These are phyloP conservation scores for Notoglanidium macrostoma DNA, from an alignment of 2,797 vertebrate species.

Conservation along the genomic window DNA sequence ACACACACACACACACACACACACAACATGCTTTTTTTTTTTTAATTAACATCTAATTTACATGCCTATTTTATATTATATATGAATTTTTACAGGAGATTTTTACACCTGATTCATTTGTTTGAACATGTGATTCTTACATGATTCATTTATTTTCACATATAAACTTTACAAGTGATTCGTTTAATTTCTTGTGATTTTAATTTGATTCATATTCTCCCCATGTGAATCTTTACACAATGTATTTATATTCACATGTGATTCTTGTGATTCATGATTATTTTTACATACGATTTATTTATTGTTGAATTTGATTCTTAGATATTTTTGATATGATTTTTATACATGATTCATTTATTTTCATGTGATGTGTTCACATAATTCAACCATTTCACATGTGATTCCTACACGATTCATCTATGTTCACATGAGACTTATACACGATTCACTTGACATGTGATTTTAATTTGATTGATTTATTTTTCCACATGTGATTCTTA, in stretches of 20 bases:
- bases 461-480: background rate
- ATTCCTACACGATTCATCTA: background rate
- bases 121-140: background rate
- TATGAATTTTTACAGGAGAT: background rate
- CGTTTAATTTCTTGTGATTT: background rate
- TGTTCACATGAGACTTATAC: background rate
- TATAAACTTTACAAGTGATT: background rate
- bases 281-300: background rate
- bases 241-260: background rate
- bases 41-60: background rate
- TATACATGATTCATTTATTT: background rate
- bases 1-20: background rate
- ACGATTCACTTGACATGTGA: background rate
- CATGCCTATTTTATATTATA: background rate
- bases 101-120: background rate
- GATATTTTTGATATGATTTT: background rate
- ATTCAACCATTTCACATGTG: background rate
- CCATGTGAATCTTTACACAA: background rate
- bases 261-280: too few relatives aligned
- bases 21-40: background rate
- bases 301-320: background rate
- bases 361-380: background rate
- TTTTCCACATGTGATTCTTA: background rate
- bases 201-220: background rate
- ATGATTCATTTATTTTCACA: background rate